Base-by-base conservation (phyloP, 2,888 invertebrate species). In the Machimus atricapillus region DNA sequence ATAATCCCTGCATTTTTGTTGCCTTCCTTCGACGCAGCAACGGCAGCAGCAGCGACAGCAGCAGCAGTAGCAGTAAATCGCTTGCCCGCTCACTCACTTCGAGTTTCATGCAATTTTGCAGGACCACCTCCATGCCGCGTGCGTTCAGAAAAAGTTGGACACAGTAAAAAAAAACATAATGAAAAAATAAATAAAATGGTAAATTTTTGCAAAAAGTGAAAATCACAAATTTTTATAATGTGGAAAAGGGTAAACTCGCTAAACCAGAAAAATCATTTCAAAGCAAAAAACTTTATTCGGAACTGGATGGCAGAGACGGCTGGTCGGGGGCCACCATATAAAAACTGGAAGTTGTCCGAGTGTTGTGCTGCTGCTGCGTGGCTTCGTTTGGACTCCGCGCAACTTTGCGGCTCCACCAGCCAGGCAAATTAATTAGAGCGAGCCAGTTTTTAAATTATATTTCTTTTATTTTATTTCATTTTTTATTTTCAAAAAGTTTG, bases 211-310 rank as follows among this genome's bases (percentile, higher is more conserved):
- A 79, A 79, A 79, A 79, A 79, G 79, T 79, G 79, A 79, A 79
- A 79, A 79, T 46, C 19, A 78, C 43, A 79, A 79, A 79, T 43
- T 79, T 79, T 40, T 52, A 66, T 78, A 52, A 79, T 79, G 52
- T 79, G 79, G 52, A 31, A 79, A 79, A 46, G 79, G 46, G 23
- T 43, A 78, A 79, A 52, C 79, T 79, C 31, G 52, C 79, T 52
- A 79, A 79, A 79, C 79, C 79, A 79, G 79, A 79, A 78, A 78
- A 78, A 78, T 78, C n/a, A 43, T 78, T 78, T 78, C 43, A 76
- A 76, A 37, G 34, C 23, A 66, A 66, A 66, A 27, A 66, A 66
- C 66, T 66, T 66, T 66, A 23, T 66, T 23, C 66, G 23, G 66
- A n/a, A 66, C 27, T 66, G 5, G 34, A 34, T 34, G 66, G 58